These are phyloP conservation scores for Cyclina sinensis DNA, from an alignment of 1,140 invertebrate species.

Conservation along the genomic window DNA sequence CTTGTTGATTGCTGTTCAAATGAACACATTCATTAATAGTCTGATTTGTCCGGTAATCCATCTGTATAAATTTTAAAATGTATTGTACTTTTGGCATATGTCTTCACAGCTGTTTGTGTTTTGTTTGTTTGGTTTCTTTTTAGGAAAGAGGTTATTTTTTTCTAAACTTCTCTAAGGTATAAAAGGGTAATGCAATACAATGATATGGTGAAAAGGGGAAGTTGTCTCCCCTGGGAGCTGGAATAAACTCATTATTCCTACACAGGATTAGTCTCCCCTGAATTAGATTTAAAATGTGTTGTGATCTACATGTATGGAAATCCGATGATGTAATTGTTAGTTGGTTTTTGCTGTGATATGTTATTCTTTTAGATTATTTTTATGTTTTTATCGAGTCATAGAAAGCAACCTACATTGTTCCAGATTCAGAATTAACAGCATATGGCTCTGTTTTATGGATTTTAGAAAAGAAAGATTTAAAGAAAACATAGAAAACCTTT, in stretches of 20 bases:
- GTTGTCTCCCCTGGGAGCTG: background rate
- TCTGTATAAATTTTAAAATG: no score
- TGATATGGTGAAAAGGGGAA: background rate
- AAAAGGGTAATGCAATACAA: slow-evolving; percentile 34
- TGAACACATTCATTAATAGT: no score
- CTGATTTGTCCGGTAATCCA: no score
- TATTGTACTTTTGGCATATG: background rate
- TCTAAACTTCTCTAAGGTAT: background rate
- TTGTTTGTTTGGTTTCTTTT: background rate
- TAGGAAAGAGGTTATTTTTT: slow-evolving; percentile 10
- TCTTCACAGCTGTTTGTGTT: background rate
- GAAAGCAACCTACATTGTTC: slow-evolving; percentile 12
- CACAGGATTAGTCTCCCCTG: background rate
- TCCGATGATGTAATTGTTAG: slow-evolving; percentile 27
- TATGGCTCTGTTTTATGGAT: no score
- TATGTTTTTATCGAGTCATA: background rate
- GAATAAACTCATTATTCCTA: no score
- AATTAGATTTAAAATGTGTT: background rate
- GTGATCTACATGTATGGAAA: background rate
- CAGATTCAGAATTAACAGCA: background rate
- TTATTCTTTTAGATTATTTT: slow-evolving; percentile 38
- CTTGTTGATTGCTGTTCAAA: no score
- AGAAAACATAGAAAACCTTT: no score
- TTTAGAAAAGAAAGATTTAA: no score
- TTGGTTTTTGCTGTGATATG: slow-evolving; percentile 50